Evolutionary conservation across 2,888 invertebrate genomes (phyloP).

Genomic region (Hybos culiciformis): DNA sequence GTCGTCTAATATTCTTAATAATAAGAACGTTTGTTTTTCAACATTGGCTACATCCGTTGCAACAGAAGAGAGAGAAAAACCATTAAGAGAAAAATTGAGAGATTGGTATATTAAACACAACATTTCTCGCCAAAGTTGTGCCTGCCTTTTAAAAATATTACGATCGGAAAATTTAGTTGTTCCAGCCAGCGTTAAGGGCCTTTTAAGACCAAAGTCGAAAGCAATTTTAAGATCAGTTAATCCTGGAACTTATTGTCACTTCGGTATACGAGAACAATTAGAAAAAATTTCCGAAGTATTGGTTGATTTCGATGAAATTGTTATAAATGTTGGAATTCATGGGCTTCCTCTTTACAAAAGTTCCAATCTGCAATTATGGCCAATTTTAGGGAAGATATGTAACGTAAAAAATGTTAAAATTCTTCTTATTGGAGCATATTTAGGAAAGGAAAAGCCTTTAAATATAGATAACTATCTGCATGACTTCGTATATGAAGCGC

Average conservation of each 20-base stretch:
- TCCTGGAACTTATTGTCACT: slow-evolving; percentile 12
- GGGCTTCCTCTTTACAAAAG: slow-evolving; percentile 13
- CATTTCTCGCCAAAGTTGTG: not conserved
- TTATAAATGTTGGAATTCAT: slow-evolving; percentile 11
- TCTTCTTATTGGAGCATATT: slow-evolving; percentile 9
- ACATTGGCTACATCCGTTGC: no score
- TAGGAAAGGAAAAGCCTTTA: slow-evolving; percentile 7
- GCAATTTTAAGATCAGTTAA: slow-evolving; percentile 3
- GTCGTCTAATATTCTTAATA: no score
- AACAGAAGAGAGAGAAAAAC: no score
- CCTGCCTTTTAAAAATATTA: not conserved
- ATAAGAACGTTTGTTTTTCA: no score
- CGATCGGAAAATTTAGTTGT: not conserved
- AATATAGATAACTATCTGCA: slow-evolving; percentile 5
- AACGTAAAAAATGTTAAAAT: slow-evolving; percentile 9
- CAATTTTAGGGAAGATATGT: slow-evolving; percentile 11
- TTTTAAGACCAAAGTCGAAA: not conserved
- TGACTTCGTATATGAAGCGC: slow-evolving; percentile 8
- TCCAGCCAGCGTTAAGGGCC: not conserved
- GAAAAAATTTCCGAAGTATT: slow-evolving; percentile 7
- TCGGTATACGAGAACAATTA: slow-evolving; percentile 10
- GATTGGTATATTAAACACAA: slow-evolving; percentile 2
- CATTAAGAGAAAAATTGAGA: not conserved
- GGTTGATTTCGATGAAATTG: slow-evolving; percentile 10
- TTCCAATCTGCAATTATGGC: slow-evolving; percentile 12